phyloP scores from a whole-genome alignment of 2,888 invertebrate genomes.

The Hydrotaea diabolus region DNA sequence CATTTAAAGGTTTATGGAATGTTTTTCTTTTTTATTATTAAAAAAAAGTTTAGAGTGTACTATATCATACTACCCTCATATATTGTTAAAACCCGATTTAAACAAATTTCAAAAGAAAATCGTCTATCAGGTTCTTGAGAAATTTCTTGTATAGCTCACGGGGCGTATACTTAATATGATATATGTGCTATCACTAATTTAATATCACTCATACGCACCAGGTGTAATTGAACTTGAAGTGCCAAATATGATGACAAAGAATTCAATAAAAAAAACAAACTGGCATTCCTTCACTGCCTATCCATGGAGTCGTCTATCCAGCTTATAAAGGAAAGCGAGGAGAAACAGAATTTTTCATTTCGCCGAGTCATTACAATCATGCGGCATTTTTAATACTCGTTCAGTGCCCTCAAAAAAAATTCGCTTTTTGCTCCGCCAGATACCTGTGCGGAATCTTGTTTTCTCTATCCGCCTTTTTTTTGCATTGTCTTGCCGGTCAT shows the following conservation, averaged over 20 bases:
- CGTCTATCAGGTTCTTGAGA: background rate
- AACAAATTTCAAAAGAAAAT: too few species aligned
- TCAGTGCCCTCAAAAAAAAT: background rate
- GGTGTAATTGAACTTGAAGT: background rate
- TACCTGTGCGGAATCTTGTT: background rate
- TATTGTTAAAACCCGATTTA: too few species aligned
- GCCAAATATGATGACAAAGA: background rate
- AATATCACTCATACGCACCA: constrained; percentile 12
- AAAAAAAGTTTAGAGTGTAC: too few species aligned
- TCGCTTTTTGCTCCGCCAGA: background rate
- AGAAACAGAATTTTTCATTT: background rate
- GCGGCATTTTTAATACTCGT: background rate
- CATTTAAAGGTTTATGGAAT: too few species aligned
- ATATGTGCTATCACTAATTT: background rate
- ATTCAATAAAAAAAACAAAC: background rate
- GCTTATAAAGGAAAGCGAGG: background rate
- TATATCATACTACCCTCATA: too few species aligned
- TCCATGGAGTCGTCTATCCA: too few species aligned
- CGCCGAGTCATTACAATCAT: background rate
- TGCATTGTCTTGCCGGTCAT: background rate
- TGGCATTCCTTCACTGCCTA: background rate
- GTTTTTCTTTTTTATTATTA: too few species aligned
- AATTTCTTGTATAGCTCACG: background rate
- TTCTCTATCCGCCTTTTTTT: background rate
- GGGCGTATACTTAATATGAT: constrained; percentile 8